Evolutionary conservation across 2,797 vertebrate species (phyloP), one percentile per base, ranked within the genome.

Genomic region (Sparidentex hasta): DNA sequence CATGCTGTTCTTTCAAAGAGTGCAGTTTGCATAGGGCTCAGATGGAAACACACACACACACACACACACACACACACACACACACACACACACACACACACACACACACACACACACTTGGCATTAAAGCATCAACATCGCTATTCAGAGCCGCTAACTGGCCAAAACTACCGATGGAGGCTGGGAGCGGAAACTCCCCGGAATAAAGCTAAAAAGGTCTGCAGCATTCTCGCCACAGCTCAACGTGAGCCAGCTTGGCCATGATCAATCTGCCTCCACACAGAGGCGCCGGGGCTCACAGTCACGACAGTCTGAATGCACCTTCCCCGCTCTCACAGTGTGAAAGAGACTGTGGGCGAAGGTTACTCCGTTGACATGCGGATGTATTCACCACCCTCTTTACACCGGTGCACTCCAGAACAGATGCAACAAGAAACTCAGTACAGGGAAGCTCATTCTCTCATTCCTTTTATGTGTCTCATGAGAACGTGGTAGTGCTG

Each of bases 211-310:
- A 43, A 61, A 79, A 58, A 78, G 57, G 75, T 75, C 63, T 43
- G 25, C 5, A 3, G 64, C 46, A 29, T 67, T 74, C 57, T 79
- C 9, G 16, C 78, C 52, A 17, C 69, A 29, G 69, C 51, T 61
- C 74, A 6, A 50, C 61, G 1, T 12, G 61, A 78, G 82, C 86
- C 85, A 79, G 67, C 68, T 82, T 88, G 85, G 80, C 84, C 12
- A 38, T 6, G 33, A 66, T 80, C 67, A 71, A 59, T 69, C 72
- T 58, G 76, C 71, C 63, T 86, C 51, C 61, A 71, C 73, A 82
- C 54, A 18, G 61, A 77, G 73, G 58, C 52, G n/a, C 9, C 4
- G 25, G 61, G 44, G 82, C 72, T 54, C 50, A 47, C 17, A 33
- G 82, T 69, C 76, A 52, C 18, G 38, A 61, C 11, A 17, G 54